Base-by-base conservation (phyloP, 2,888 invertebrate genomes). In the Ganaspis brasiliensis region DNA sequence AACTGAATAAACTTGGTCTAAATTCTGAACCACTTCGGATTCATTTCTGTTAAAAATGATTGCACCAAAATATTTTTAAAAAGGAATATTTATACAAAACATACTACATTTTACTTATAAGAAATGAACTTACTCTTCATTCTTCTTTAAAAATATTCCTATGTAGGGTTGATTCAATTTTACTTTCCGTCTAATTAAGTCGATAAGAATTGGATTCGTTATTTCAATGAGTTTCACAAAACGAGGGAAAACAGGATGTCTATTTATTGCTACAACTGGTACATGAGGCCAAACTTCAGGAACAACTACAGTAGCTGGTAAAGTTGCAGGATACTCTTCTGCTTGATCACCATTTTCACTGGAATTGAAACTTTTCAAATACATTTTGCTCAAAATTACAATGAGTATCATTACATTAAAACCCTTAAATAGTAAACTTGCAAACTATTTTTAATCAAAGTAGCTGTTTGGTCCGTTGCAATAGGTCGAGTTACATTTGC, bases 171-270 rank as follows among this genome's bases (percentile, higher is more conserved):
- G 98, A 91, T 98, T 98, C 16, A 99, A 92, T 91, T 97, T 96
- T 0, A 99, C 97, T 93, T 99, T 99, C 81, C 98, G 94, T 88
- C 98, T 94, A 77, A 99, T 94, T 63, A 99, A 90, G 89, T 98
- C 97, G 89, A 98, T 97, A 74, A 99, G 92, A 73, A 94, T 93
- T 57, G 97, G 96, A 92, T 99, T 96, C 40, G 96, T 95, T 56
- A 99, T 97, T 94, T 99, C 99, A 81, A 99, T 95, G 84, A 99
- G 94, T 93, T 99, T 99, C 85, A 99, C 98, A 92, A 99, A 99
- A 85, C 98, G 95, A 21, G 99, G 99, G 92, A 99, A 99, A 1
- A 99, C 97, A 4, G 99, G 99, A 93, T 98, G 98, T 84, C 98
- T 94, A 87, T 94, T 96, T 81, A 99, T 97, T 0, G 99, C 98